Conservation (phyloP, 2,888 invertebrate species). For the Ectobius pallidus region DNA sequence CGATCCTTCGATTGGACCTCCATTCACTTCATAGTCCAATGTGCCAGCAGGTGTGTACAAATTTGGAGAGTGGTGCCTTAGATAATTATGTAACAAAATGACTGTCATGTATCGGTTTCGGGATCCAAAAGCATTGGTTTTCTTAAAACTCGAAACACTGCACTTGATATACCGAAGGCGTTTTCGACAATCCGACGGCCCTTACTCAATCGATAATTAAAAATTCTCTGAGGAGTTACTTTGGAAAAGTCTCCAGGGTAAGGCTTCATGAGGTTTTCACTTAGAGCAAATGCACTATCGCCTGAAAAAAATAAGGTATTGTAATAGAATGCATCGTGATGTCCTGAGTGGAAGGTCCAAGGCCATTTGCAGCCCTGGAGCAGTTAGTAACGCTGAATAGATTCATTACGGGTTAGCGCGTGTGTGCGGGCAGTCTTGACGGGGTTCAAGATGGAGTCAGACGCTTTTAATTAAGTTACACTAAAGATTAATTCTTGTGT, state of each 20-base stretch:
- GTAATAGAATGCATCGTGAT: too few species aligned
- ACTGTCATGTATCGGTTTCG: slow-evolving; percentile 42
- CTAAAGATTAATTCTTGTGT: too few species aligned
- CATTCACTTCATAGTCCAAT: slow-evolving; percentile 21
- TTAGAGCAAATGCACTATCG: background rate
- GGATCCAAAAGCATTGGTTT: slow-evolving; percentile 46
- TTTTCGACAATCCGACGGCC: slow-evolving; percentile 47
- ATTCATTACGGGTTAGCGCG: too few species aligned
- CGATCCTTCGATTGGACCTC: slow-evolving; percentile 11
- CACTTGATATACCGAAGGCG: slow-evolving; percentile 42
- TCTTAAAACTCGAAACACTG: slow-evolving; percentile 44
- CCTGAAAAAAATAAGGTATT: too few species aligned
- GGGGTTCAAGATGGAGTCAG: too few species aligned
- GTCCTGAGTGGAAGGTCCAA: too few species aligned
- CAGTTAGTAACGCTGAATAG: too few species aligned
- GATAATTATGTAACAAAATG: slow-evolving; percentile 46
- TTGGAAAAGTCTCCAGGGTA: background rate
- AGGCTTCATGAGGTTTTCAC: background rate
- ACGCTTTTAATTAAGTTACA: too few species aligned
- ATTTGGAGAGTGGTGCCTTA: slow-evolving; percentile 37
- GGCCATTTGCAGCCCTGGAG: too few species aligned
- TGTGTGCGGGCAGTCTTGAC: too few species aligned
- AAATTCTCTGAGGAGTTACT: slow-evolving; percentile 44
- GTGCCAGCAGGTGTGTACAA: slow-evolving; percentile 12
- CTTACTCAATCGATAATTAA: slow-evolving; percentile 48